Evolutionary conservation across 2,113 vertebrate genomes (phyloP).

Genomic region (Anarrhichthys ocellatus): DNA sequence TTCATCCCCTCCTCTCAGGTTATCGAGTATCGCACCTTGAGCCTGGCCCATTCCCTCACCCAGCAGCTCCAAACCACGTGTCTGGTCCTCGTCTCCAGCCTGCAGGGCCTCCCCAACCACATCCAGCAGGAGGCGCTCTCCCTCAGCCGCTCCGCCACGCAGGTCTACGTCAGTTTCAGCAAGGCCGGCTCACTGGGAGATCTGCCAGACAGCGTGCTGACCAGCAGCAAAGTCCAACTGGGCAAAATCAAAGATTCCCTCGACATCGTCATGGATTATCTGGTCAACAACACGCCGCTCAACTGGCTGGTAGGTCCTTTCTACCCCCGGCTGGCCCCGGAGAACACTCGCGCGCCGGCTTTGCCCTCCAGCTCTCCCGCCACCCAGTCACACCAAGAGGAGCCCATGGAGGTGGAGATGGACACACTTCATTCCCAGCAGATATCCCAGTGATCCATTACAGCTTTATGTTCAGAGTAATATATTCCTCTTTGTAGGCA

Average conservation of each 20-base stretch:
- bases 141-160: slow-evolving; percentile 83
- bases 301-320: slow-evolving; percentile 98
- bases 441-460: background rate
- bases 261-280: slow-evolving; percentile 92
- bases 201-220: slow-evolving; percentile 85
- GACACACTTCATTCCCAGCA: slow-evolving; percentile 33
- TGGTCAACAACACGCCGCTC: slow-evolving; percentile 95
- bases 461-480: background rate
- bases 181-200: slow-evolving; percentile 84
- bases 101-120: slow-evolving; percentile 90
- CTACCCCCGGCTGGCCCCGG: slow-evolving; percentile 75
- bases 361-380: slow-evolving; percentile 4
- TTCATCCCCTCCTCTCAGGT: slow-evolving; percentile 71
- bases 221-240: slow-evolving; percentile 86
- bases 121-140: slow-evolving; percentile 88
- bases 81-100: slow-evolving; percentile 83
- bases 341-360: background rate
- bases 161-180: slow-evolving; percentile 85
- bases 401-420: slow-evolving; percentile 64
- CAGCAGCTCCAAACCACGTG: slow-evolving; percentile 94
- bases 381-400: background rate
- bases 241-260: slow-evolving; percentile 88
- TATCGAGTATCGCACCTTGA: slow-evolving; percentile 90
- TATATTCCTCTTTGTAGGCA: background rate
- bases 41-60: slow-evolving; percentile 86